A percentile compares a stretch with the other conserved stretches of the same genome.
Conservation (phyloP, 2,113 vertebrate species). For the Puffinus mauretanicus region DNA sequence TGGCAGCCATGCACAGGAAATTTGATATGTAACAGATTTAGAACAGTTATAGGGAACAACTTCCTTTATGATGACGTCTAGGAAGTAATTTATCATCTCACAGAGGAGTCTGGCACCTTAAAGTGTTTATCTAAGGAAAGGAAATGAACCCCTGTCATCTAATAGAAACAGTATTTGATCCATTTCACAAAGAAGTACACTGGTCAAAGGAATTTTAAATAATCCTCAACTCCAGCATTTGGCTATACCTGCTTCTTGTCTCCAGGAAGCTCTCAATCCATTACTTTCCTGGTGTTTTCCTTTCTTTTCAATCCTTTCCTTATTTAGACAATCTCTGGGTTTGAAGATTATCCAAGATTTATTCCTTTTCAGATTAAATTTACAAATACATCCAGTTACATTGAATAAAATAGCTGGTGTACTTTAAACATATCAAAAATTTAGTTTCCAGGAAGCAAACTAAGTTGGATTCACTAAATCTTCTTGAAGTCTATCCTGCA, state of each 20-base stretch:
- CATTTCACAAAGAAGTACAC: constrained; percentile 28
- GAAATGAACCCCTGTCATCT: constrained; percentile 74
- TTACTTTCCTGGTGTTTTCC: constrained; percentile 60
- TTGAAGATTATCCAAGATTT: constrained; percentile 36
- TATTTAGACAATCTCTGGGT: constrained; percentile 55
- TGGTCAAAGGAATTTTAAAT: constrained; percentile 69
- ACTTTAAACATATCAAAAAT: constrained; percentile 51
- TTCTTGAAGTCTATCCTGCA: neutral
- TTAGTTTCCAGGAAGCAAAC: constrained; percentile 19
- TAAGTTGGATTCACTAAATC: neutral
- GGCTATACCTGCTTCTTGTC: constrained; percentile 71
- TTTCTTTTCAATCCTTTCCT: constrained; percentile 61
- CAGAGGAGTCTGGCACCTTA: constrained; percentile 70
- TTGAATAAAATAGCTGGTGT: constrained; percentile 20
- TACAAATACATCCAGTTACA: constrained; percentile 23
- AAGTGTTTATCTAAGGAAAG: constrained; percentile 78
- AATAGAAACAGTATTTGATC: constrained; percentile 67
- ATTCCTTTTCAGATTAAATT: constrained; percentile 41
- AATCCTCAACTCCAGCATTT: neutral
- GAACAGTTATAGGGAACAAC: constrained; percentile 59
- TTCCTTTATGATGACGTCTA: constrained; percentile 67
- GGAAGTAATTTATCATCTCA: constrained; percentile 75
- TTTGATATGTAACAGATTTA: constrained; percentile 57
- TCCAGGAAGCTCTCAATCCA: constrained; percentile 45
- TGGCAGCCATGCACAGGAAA: constrained; percentile 48